Percentiles rank a stretch among this genome's conserved stretches.
Conservation (phyloP, 2,113 vertebrate species). For the Isurus oxyrinchus region DNA sequence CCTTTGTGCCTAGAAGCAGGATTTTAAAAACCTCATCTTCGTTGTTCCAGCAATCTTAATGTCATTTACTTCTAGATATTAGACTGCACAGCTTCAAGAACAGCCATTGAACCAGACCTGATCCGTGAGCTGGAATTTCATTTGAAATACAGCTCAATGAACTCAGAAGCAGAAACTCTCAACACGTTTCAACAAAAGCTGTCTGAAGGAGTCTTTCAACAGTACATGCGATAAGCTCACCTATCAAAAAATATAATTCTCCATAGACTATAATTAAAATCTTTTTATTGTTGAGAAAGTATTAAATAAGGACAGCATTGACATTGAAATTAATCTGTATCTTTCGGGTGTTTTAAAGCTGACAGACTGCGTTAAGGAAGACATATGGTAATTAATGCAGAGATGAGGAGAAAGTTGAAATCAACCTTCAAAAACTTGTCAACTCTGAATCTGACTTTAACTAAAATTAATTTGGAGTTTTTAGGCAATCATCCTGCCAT, state of each 20-base stretch:
- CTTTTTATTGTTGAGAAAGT: neutral
- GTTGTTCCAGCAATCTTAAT: neutral
- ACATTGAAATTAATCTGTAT: neutral
- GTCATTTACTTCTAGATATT: conserved; percentile 28
- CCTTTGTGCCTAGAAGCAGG: neutral
- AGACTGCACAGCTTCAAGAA: neutral
- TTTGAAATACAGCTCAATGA: neutral
- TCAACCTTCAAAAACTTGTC: neutral
- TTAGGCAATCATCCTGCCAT: neutral
- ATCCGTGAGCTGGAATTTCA: neutral
- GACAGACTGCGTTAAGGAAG: neutral
- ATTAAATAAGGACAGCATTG: neutral
- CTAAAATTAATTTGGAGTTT: neutral
- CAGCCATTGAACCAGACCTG: neutral
- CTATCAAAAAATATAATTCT: neutral
- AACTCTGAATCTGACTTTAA: neutral
- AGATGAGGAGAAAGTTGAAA: neutral
- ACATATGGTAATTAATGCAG: neutral
- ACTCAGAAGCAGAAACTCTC: neutral
- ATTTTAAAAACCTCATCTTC: neutral
- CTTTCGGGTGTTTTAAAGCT: neutral
- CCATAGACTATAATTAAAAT: neutral
- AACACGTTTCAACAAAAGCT: neutral
- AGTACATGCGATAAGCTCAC: neutral
- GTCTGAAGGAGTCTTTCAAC: neutral